Conservation (phyloP, 2,888 invertebrate species). For the Pollenia labialis region DNA sequence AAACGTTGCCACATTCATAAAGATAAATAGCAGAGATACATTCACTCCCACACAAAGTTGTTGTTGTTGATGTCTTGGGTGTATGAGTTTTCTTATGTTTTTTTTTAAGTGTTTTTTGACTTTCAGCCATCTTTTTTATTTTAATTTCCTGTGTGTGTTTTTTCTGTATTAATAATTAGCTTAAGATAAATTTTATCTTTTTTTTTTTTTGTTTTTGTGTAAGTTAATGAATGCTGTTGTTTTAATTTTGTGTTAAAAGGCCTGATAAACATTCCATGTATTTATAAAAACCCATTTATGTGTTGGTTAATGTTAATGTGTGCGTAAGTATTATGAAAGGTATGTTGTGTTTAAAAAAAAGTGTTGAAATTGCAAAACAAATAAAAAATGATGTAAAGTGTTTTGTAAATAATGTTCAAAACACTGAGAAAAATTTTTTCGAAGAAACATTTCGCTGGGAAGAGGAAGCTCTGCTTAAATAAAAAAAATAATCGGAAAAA, state of each 20-base stretch:
- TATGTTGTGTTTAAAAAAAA: slow-evolving; percentile 5
- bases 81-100: not conserved
- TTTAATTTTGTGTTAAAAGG: slow-evolving; percentile 45
- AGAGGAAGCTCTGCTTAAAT: no score
- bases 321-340: not conserved
- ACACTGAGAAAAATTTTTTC: slow-evolving; percentile 5
- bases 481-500: no score
- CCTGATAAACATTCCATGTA: slow-evolving; percentile 40
- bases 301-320: not conserved
- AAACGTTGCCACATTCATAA: slow-evolving; percentile 59
- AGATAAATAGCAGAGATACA: not conserved
- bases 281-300: slow-evolving; percentile 7
- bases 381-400: slow-evolving; percentile 2
- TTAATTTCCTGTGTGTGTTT: not conserved
- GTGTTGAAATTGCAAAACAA: slow-evolving; percentile 48
- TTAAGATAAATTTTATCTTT: slow-evolving; percentile 37
- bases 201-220: no score
- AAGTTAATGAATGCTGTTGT: slow-evolving; percentile 16
- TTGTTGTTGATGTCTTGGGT: not conserved
- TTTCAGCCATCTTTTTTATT: slow-evolving; percentile 21
- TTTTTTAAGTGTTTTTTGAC: not conserved
- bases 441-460: no score
- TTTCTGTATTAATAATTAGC: slow-evolving; percentile 55
- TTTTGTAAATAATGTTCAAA: slow-evolving; percentile 28
- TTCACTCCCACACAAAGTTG: not conserved